phyloP scores from a whole-genome alignment of 1,140 invertebrate genomes.

The Drosophila willistoni region DNA sequence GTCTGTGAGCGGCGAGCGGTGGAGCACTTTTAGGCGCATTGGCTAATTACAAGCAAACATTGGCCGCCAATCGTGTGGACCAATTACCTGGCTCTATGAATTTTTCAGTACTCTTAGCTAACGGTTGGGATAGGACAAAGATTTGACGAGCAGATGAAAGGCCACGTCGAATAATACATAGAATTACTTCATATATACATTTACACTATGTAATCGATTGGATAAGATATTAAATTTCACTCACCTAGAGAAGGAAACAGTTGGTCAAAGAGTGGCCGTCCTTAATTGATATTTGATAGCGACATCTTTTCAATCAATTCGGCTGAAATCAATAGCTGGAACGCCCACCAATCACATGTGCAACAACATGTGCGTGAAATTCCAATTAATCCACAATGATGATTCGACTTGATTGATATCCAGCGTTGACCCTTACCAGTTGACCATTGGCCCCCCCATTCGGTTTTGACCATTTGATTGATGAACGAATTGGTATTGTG shows the following conservation, averaged over 20 bases:
- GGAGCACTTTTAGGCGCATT: slow-evolving; percentile 57
- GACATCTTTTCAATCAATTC: slow-evolving; percentile 59
- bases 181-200: neutral
- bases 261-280: neutral
- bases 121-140: neutral
- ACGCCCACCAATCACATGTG: slow-evolving; percentile 45
- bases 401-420: slow-evolving; percentile 70
- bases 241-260: neutral
- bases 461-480: slow-evolving; percentile 21
- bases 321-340: slow-evolving; percentile 14
- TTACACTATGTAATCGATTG: neutral
- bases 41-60: slow-evolving; percentile 79
- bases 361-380: slow-evolving; percentile 61
- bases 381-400: slow-evolving; percentile 76
- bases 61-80: slow-evolving; percentile 30
- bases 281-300: slow-evolving; percentile 80
- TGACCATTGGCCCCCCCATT: slow-evolving; percentile 21
- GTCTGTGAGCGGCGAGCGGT: slow-evolving; percentile 29
- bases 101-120: slow-evolving; percentile 16
- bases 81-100: slow-evolving; percentile 60
- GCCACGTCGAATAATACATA: neutral
- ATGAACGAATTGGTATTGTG: slow-evolving; percentile 53
- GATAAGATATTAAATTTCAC: slow-evolving; percentile 32
- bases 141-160: neutral
- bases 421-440: neutral